Evolutionary conservation across 35 echinoderm and acorn worm genomes (phyloP), one percentile per base, ranked within the genome.

Genomic region (Ophioderma brevispina): DNA sequence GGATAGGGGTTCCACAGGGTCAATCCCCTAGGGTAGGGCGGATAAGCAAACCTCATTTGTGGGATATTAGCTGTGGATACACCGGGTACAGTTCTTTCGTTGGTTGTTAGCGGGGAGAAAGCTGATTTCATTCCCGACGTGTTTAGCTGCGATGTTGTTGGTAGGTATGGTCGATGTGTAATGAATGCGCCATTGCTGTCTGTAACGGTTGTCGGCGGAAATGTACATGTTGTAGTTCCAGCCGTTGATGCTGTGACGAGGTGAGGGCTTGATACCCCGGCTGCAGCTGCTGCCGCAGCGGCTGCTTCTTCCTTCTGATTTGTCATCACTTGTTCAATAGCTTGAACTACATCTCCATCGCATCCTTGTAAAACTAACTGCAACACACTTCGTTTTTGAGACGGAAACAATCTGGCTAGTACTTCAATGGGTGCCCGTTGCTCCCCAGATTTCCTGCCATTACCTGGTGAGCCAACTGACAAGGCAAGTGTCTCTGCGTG

Each of bases 281-380:
- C 11, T 85, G 89, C 32, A 10, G 38, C n/a, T 32, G 59, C 39
- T 5, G 85, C 33, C 36, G 37, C 18, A 35, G 84, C 35, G 78
- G 86, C 76, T 21, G 63, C 35, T 49, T 63, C 76, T 64, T 91
- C 87, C 50, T 82, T 77, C 84, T 97, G 81, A 50, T 84, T 86
- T 35, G 94, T 97, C 35, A 99, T 76, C 50, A 99, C 76, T 89
- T 99, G 97, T 85, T 99, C 97, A 39, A 99, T 99, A 25, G 97
- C 89, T 85, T 99, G 97, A 0, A 95, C 91, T 8, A 99, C 85
- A 43, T 99, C 90, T 0, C 94, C 97, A 21, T 95, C 91, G 81
- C 97, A 99, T 25, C 97, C 94, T 87, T 99, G 93, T 37, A 99
- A 77, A 25, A 99, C 94, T 5, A 99, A 88, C 89, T 99, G 84